phyloP scores from a whole-genome alignment of 2,113 vertebrate genomes.

The Castor canadensis region DNA sequence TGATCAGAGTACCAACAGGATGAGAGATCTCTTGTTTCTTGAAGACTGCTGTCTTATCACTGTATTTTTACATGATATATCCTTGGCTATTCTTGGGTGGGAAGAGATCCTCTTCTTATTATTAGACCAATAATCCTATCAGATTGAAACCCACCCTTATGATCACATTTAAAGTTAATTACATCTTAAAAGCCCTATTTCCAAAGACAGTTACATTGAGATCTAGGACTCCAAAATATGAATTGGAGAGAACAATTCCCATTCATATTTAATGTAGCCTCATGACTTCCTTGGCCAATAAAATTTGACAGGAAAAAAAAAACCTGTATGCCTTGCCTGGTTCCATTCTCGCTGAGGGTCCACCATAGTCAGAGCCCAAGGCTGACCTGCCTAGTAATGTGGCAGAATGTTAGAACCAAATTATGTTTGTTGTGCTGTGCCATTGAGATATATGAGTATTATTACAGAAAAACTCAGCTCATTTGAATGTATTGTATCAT shows the following conservation, averaged over 20 bases:
- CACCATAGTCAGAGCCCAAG: background rate
- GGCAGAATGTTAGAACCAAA: background rate
- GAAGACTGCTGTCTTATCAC: accelerated
- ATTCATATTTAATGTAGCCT: background rate
- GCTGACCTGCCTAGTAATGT: background rate
- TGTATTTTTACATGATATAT: background rate
- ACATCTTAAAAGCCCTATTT: background rate
- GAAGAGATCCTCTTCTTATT: too few species aligned
- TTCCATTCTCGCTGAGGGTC: background rate
- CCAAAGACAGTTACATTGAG: background rate
- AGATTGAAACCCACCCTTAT: background rate
- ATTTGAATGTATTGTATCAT: background rate
- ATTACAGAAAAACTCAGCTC: background rate
- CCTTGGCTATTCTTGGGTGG: background rate
- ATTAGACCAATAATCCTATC: background rate
- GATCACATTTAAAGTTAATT: background rate
- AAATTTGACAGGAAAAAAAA: background rate
- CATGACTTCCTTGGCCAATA: background rate
- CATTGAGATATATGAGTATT: background rate
- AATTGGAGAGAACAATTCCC: background rate
- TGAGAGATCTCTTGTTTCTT: background rate
- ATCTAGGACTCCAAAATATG: background rate
- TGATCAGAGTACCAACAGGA: too few species aligned
- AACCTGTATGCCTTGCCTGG: background rate
- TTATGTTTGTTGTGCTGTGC: background rate